Evolutionary conservation across 2,888 invertebrate species (phyloP).

Genomic region (Eilema caniola): DNA sequence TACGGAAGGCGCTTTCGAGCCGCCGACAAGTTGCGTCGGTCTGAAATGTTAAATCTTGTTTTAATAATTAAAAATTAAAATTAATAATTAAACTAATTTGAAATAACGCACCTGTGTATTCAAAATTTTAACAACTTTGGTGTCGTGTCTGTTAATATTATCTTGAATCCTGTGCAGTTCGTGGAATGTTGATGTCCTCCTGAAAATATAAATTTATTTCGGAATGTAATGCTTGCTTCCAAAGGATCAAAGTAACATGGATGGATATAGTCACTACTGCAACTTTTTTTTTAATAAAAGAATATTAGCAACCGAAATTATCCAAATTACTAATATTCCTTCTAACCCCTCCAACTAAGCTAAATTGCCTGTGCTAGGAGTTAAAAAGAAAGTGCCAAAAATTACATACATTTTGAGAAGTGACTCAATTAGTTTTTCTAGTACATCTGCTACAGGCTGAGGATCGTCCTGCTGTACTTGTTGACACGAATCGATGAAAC

Average conservation of each 20-base stretch:
- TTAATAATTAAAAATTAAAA: too few relatives aligned
- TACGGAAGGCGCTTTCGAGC: constrained; percentile 75
- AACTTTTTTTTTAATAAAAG: too few relatives aligned
- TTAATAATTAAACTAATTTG: too few relatives aligned
- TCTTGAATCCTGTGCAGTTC: constrained; percentile 86
- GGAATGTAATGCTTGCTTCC: neutral
- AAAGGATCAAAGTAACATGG: neutral
- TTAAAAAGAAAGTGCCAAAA: neutral
- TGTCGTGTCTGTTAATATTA: constrained; percentile 77
- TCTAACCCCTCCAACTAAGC: too few relatives aligned
- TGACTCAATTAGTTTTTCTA: constrained; percentile 88
- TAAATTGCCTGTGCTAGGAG: too few relatives aligned
- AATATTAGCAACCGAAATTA: too few relatives aligned
- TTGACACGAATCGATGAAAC: constrained; percentile 89
- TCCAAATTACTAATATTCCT: too few relatives aligned
- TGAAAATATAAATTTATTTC: constrained; percentile 62
- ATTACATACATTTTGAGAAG: constrained; percentile 87
- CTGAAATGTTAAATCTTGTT: constrained; percentile 51
- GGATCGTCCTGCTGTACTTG: constrained; percentile 89
- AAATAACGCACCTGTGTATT: constrained; percentile 67
- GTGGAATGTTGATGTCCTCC: constrained; percentile 85
- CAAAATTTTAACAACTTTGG: constrained; percentile 74
- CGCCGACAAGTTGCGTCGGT: constrained; percentile 74
- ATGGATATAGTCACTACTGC: neutral
- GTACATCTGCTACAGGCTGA: constrained; percentile 87